A percentile compares a stretch with the other conserved stretches of the same genome.
These are phyloP conservation scores for Leontopithecus rosalia DNA, from an alignment of 2,797 vertebrate genomes.

Conservation along the genomic window DNA sequence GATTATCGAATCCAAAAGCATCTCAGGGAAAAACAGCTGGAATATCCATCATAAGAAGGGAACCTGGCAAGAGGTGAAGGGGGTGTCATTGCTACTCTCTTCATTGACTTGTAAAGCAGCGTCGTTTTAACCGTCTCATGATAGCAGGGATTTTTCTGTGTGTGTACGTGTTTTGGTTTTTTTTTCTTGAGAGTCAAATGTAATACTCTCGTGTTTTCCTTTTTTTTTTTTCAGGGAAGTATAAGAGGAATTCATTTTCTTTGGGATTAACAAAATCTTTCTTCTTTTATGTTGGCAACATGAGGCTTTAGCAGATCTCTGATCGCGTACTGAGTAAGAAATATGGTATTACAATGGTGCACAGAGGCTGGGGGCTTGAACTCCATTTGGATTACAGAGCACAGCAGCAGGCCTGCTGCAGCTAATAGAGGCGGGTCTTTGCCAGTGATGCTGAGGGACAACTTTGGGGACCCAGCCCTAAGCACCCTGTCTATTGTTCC, in stretches of 20 bases:
- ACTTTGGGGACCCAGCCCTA: accelerated
- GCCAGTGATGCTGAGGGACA: not conserved
- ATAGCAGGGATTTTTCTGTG: slow-evolving; percentile 71
- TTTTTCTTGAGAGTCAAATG: slow-evolving; percentile 50
- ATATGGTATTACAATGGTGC: slow-evolving; percentile 67
- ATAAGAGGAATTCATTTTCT: slow-evolving; percentile 79
- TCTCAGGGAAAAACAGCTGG: not conserved
- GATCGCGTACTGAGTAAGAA: slow-evolving; percentile 78
- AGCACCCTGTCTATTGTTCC: not conserved
- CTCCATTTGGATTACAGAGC: slow-evolving; percentile 77
- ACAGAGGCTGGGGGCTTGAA: slow-evolving; percentile 71
- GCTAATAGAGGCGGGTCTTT: not conserved
- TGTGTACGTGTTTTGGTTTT: not conserved
- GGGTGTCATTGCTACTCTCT: slow-evolving; percentile 77
- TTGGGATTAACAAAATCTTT: slow-evolving; percentile 81
- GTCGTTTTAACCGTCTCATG: slow-evolving; percentile 75
- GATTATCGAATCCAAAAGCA: not conserved
- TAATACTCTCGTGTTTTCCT: slow-evolving; percentile 54
- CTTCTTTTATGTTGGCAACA: slow-evolving; percentile 78
- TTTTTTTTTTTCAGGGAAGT: slow-evolving; percentile 63
- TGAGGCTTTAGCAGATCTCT: slow-evolving; percentile 78
- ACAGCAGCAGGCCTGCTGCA: not conserved
- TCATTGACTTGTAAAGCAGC: slow-evolving; percentile 57
- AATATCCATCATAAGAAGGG: slow-evolving; percentile 57
- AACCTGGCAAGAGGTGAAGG: slow-evolving; percentile 64